Base-by-base conservation (phyloP, 2,113 vertebrate species). In the Saimiri boliviensis region DNA sequence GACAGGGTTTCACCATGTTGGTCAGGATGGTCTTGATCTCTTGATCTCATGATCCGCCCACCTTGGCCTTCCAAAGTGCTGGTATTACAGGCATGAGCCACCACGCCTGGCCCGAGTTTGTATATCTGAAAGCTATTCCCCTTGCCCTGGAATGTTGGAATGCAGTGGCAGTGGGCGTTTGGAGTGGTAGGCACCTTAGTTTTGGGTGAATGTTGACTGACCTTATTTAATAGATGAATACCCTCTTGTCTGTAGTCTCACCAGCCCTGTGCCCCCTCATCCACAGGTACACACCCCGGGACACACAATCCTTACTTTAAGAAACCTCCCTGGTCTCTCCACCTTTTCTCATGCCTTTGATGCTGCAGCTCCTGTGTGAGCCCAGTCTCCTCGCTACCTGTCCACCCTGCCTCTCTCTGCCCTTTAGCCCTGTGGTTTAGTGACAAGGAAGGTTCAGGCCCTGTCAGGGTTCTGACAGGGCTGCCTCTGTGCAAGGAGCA, bases 401-500 rank as follows among this genome's bases (percentile, higher is more conserved):
- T 20, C 12, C 16, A 37, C 23, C n/a, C 23, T 58, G 32, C 25
- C 87, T 5, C 32, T 86, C 10, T 40, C 93, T 68, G 40, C 80
- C 74, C 58, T 74, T 49, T 30, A 60, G 68, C 91, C 52, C 45
- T 25, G 42, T 1, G 2, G 66, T 20, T 54, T 4, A 23, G 27
- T 21, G 45, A 37, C 73, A 86, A 83, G 23, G 42, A 73, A 49
- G 37, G 0, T 54, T 70, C 66, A 32, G 82, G 52, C 58, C 56
- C 7, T 2, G 66, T 60, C 30, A 40, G 56, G 8, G 49, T 49
- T 47, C 79, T 49, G 49, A 70, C 42, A 52, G 37, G 30, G 52
- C 71, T 93, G 68, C 79, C n/a, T 90, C 76, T 84, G 86, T 70
- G 70, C 76, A 54, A 49, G 40, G 74, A 58, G 40, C 47, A 37